phyloP scores from a whole-genome alignment of 1,140 invertebrate species.

The Trypoxylus dichotomus region DNA sequence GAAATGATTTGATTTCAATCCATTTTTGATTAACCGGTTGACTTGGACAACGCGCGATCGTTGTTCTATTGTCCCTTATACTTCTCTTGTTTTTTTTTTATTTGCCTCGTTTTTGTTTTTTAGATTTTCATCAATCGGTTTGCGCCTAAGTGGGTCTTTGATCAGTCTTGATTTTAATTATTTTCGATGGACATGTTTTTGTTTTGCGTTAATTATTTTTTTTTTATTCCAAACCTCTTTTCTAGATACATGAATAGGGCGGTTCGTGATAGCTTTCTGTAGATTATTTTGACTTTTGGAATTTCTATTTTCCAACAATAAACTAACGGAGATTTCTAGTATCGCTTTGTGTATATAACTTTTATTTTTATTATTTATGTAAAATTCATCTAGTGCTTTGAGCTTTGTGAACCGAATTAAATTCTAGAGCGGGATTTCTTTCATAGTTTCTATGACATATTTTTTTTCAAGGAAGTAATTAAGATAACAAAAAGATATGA shows the following conservation, averaged over 20 bases:
- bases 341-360: no score
- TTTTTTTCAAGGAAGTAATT: no score
- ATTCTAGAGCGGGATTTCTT: no score
- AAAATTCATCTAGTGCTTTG: no score
- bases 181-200: constrained; percentile 30
- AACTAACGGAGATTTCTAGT: no score
- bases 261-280: not conserved
- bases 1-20: constrained; percentile 37
- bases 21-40: constrained; percentile 38
- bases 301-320: no score
- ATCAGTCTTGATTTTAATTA: constrained; percentile 35
- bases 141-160: constrained; percentile 31
- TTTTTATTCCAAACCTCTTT: not conserved
- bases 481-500: no score
- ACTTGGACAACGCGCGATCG: constrained; percentile 31
- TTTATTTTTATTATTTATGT: no score
- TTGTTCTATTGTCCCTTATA: constrained; percentile 9
- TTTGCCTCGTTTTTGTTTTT: constrained; percentile 9
- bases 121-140: constrained; percentile 16
- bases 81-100: constrained; percentile 21
- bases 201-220: constrained; percentile 33
- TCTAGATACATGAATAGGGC: not conserved
- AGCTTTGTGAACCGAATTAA: no score
- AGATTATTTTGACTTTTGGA: not conserved
- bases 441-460: no score